phyloP scores from a whole-genome alignment of 2,888 invertebrate genomes.

The Cheilosia scutellata region DNA sequence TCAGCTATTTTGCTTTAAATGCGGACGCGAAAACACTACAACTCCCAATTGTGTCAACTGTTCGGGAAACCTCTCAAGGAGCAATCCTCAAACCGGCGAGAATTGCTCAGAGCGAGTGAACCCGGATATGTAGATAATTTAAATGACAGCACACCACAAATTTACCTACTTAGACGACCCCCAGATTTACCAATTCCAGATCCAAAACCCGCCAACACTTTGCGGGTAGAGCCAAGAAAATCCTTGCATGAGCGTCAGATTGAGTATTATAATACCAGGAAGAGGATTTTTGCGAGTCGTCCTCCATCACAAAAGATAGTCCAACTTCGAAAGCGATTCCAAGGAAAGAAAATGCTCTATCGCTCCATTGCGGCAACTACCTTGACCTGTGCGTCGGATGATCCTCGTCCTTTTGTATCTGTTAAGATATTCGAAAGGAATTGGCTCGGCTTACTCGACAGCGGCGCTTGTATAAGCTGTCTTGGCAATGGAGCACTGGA shows the following conservation, averaged over 20 bases:
- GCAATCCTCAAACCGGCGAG: constrained; percentile 2
- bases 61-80: constrained; percentile 9
- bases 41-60: not conserved
- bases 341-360: not conserved
- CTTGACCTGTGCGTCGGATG: not conserved
- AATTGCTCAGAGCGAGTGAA: not conserved
- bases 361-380: not conserved
- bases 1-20: constrained; percentile 8
- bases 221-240: not conserved
- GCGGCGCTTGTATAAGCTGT: constrained; percentile 58
- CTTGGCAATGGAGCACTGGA: constrained; percentile 20
- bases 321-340: not conserved
- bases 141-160: not conserved
- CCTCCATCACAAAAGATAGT: not conserved
- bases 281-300: not conserved
- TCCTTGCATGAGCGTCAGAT: not conserved
- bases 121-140: not conserved
- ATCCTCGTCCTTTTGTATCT: constrained; percentile 42
- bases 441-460: constrained; percentile 36
- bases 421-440: not conserved
- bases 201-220: no score
- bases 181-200: not conserved
- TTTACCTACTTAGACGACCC: not conserved
- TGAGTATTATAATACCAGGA: not conserved
- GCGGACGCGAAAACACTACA: not conserved